These are phyloP conservation scores for Carcharodon carcharias DNA, from an alignment of 2,797 vertebrate species.

Conservation along the genomic window DNA sequence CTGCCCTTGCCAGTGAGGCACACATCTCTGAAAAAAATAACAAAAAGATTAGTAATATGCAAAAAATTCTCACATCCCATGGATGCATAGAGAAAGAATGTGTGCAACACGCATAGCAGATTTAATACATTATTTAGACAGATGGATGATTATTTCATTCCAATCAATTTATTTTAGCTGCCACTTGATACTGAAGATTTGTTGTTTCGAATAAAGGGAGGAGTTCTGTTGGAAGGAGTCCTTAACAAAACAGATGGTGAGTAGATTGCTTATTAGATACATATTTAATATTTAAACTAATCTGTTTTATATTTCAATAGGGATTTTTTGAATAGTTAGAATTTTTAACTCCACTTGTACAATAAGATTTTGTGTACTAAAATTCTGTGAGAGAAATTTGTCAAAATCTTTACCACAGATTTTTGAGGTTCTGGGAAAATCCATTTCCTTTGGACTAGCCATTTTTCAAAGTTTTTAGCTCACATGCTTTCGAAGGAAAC, in stretches of 20 bases:
- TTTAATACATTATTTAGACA: background rate
- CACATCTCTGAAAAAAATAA: too few relatives aligned
- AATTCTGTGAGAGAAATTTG: background rate
- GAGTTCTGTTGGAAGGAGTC: background rate
- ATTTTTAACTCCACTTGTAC: background rate
- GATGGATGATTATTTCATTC: background rate
- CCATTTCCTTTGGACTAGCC: too few relatives aligned
- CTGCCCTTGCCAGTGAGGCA: too few relatives aligned
- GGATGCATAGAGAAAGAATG: background rate
- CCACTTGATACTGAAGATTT: background rate
- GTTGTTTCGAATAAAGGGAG: conserved; percentile 19
- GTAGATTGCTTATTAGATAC: background rate
- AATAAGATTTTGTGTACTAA: background rate
- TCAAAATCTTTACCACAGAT: background rate
- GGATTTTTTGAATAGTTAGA: background rate
- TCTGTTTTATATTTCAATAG: background rate
- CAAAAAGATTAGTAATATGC: too few relatives aligned
- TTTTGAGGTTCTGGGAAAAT: background rate
- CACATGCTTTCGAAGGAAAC: too few relatives aligned
- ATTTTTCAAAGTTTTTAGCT: too few relatives aligned
- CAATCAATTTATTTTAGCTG: background rate
- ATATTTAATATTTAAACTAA: background rate
- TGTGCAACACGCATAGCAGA: background rate
- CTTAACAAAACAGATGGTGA: background rate
- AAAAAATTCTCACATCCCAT: background rate